Evolutionary conservation across 2,113 vertebrate genomes (phyloP), one percentile per base, ranked within the genome.

Genomic region (Gavia stellata): DNA sequence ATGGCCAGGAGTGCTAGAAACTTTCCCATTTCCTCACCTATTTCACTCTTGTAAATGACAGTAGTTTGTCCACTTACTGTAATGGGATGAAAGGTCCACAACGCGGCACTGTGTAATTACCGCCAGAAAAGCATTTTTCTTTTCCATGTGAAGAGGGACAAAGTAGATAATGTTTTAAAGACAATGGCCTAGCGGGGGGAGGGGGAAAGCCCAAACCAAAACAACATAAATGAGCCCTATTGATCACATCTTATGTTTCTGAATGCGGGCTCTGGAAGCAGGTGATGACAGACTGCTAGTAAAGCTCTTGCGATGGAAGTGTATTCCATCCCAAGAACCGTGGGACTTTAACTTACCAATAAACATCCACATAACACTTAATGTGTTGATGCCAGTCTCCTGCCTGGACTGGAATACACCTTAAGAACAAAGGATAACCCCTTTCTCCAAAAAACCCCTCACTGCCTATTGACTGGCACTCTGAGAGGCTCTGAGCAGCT

Each of bases 121-220:
- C 47, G 94, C 75, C 92, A 95, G 62, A 93, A 97, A 94, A 94
- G 71, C 68, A 50, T 83, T 90, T 94, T 80, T 62, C 81, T 79
- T 96, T 63, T 52, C 66, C 63, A 78, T 36, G 66, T 91, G 49
- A 94, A 97, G 82, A 79, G 78, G 50, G 88, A 96, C 77, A 95
- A 97, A 47, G 50, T 58, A 90, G 96, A 91, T 96, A 97, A 96
- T 95, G 75, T 91, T 97, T 97, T 95, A 95, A 96, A 96, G 95
- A 96, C 94, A 96, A 91, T 33, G 18, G 50, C 56, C 81, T 92
- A 56, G 81, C 3, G 17, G 31, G 28, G 13, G 17, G 58, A 86
- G 26, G 66, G 45, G 77, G 21, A 66, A 94, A 88, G 25, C 52
- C 45, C 66, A 63, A 92, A 94, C 7, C n/a, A 67, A 78, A 92